Evolutionary conservation across 2,797 vertebrate genomes (phyloP), one percentile per base, ranked within the genome.

Genomic region (Botia almorhae): DNA sequence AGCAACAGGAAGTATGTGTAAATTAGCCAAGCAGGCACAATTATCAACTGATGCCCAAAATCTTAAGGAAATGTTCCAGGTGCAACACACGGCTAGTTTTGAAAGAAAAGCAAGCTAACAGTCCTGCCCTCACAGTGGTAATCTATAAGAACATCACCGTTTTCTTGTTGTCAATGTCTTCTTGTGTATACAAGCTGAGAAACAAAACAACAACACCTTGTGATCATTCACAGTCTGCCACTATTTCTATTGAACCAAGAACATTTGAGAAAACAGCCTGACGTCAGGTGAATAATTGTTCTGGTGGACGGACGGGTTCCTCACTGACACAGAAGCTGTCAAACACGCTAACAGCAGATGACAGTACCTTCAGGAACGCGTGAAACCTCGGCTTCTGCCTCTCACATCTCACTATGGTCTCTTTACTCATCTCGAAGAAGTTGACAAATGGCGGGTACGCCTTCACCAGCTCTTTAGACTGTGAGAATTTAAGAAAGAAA

Each of bases 391-490:
- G 97, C 83, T 99, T 99, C 89, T 94, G 97, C 90, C 95, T 98
- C 89, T 98, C 98, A 93, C 98, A 99, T 68, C 92, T 94, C 82
- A 96, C 95, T 88, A 99, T 96, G 0, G 95, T 98, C 87, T 99
- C 98, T 87, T 99, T 99, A 91, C 97, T 98, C 97, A 99, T 98
- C 94, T 99, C 98, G 85, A 99, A 99, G 85, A 99, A 99, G 93
- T 99, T 99, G 90, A 99, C 96, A 90, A 99, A 99, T 0, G 98
- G 97, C 23, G 98, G 98, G 55, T 99, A 99, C 12, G 94, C 96
- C 93, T 96, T 98, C 85, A 99, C 90, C 91, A 99, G 93, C 87
- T 99, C 97, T 89, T 94, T 95, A 64, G 98, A 98, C 98, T 99
- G 89, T 17, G 17, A 71, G 51, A 33, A 63, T 65, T 72, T 74